Percentiles rank a stretch among this genome's conserved stretches.
These are phyloP conservation scores for Copidosoma floridanum DNA, from an alignment of 1,140 invertebrate species.

Conservation along the genomic window DNA sequence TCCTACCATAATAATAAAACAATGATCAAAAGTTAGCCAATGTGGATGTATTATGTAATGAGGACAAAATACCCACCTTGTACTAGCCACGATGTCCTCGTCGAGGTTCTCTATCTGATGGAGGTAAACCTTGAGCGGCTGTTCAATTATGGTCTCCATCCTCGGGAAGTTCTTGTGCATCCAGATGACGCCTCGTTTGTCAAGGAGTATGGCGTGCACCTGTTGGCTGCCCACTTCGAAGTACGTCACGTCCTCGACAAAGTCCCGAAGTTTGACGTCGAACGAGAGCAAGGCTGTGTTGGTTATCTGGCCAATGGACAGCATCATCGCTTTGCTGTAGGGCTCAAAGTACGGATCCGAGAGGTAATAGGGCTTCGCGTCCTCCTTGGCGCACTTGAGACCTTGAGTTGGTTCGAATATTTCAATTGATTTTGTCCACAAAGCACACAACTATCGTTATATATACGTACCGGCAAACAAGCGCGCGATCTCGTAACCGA, in stretches of 20 bases:
- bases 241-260: conserved; percentile 51
- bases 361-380: conserved; percentile 48
- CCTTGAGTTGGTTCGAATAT: too few relatives aligned
- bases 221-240: conserved; percentile 45
- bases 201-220: conserved; percentile 45
- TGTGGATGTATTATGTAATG: too few relatives aligned
- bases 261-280: conserved; percentile 46
- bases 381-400: conserved; percentile 43
- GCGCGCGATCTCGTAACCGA: conserved; percentile 51
- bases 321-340: conserved; percentile 47
- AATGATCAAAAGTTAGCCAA: too few relatives aligned
- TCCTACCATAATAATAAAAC: too few relatives aligned
- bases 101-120: conserved; percentile 50
- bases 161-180: conserved; percentile 53
- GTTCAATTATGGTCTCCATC: conserved; percentile 46
- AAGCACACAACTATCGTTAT: too few relatives aligned
- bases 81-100: conserved; percentile 25
- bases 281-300: conserved; percentile 45
- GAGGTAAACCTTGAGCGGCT: conserved; percentile 49
- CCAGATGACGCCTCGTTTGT: conserved; percentile 50
- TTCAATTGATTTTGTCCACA: too few relatives aligned
- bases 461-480: conserved; percentile 42
- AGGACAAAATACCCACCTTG: background rate
- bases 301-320: conserved; percentile 48
- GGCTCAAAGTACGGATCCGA: conserved; percentile 53